Evolutionary conservation across 2,888 invertebrate genomes (phyloP).

Genomic region (Orchesella flavescens): DNA sequence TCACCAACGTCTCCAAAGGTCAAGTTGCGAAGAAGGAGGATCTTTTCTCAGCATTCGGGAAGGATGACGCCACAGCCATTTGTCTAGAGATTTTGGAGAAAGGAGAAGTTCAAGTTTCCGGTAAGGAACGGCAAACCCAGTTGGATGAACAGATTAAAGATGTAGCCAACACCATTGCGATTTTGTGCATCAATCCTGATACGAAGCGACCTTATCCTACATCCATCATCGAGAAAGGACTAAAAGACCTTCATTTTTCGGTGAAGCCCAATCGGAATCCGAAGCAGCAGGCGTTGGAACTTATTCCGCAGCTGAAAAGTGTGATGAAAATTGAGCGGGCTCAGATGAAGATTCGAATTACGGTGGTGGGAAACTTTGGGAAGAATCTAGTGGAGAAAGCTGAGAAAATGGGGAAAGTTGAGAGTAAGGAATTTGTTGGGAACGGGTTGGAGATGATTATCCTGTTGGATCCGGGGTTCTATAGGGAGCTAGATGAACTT

Average conservation of each 20-base stretch:
- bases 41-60: constrained; percentile 90
- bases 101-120: constrained; percentile 98
- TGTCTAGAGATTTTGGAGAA: constrained; percentile 94
- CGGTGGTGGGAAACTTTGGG: constrained; percentile 85
- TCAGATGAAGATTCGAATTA: constrained; percentile 92
- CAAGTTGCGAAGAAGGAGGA: constrained; percentile 98
- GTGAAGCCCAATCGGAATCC: constrained; percentile 95
- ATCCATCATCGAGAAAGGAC: constrained; percentile 96
- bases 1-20: constrained; percentile 98
- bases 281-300: constrained; percentile 96
- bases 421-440: constrained; percentile 89
- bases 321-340: constrained; percentile 94
- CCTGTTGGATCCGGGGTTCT: constrained; percentile 93
- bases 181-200: constrained; percentile 97
- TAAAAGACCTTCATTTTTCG: constrained; percentile 96
- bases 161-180: constrained; percentile 93
- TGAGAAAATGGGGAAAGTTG: constrained; percentile 84
- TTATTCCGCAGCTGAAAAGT: constrained; percentile 88
- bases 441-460: constrained; percentile 86
- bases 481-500: constrained; percentile 89
- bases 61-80: constrained; percentile 92
- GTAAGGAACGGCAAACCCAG: constrained; percentile 95
- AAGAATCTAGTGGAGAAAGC: constrained; percentile 87
- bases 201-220: constrained; percentile 96
- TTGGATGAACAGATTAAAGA: constrained; percentile 92